Percentiles rank a stretch among this genome's conserved stretches.
phyloP scores from a whole-genome alignment of 2,113 vertebrate species.

The Vulpes vulpes region DNA sequence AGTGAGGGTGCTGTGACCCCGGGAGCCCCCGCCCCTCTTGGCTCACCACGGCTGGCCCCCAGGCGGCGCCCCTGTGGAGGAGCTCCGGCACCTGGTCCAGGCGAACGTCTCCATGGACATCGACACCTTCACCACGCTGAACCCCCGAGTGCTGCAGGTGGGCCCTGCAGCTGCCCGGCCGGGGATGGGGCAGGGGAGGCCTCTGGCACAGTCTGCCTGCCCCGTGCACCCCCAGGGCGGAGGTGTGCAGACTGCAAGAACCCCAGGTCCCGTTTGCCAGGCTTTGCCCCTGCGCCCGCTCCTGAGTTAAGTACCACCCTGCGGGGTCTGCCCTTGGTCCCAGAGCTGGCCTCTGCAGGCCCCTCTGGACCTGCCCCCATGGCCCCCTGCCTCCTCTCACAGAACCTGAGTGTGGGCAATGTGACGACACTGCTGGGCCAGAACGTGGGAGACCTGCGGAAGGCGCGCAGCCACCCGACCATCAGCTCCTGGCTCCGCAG shows the following conservation, averaged over 20 bases:
- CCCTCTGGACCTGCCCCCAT: no score
- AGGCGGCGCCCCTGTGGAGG: slow-evolving; percentile 86
- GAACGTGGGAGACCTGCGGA: slow-evolving; percentile 80
- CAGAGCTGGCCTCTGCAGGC: background rate
- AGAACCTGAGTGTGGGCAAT: slow-evolving; percentile 78
- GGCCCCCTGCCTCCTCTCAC: background rate
- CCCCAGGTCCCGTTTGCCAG: background rate
- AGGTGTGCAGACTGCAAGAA: background rate
- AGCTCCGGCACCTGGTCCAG: slow-evolving; percentile 80
- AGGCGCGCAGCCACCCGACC: slow-evolving; percentile 56
- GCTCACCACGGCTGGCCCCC: background rate
- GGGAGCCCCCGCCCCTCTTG: no score
- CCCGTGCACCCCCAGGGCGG: background rate
- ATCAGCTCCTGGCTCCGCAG: slow-evolving; percentile 80
- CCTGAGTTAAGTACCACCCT: background rate
- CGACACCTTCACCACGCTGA: slow-evolving; percentile 84
- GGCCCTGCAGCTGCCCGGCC: background rate
- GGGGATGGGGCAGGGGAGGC: background rate
- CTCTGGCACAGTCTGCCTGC: background rate
- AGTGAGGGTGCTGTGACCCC: no score
- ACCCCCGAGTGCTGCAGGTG: slow-evolving; percentile 86
- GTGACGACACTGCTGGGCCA: slow-evolving; percentile 83
- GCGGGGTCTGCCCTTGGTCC: background rate
- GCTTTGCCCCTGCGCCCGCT: background rate
- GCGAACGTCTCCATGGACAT: slow-evolving; percentile 81